Base-by-base conservation (phyloP, 2,797 vertebrate species). In the Clarias fuscus region DNA sequence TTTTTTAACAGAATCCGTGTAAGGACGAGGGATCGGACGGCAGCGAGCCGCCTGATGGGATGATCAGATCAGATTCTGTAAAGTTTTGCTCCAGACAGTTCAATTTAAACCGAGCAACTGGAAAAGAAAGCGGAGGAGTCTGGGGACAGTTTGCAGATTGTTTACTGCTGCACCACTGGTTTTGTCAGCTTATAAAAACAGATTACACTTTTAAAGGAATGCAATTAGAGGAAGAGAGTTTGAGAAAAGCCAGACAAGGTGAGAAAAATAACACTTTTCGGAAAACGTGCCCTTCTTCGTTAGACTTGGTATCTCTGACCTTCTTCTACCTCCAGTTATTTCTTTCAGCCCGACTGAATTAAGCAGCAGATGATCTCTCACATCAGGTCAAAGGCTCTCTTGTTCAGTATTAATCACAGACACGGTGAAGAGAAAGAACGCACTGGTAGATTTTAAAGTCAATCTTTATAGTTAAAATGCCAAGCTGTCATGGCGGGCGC, bases 391-490 rank as follows among this genome's bases (percentile, higher is more conserved):
- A 43, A 53, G 78, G 82, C 79, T 75, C 62, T 76, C 53, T 76
- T 14, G 24, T 33, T 71, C 73, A 17, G 68, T 84, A 89, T 88
- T 84, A 89, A 86, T 89, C 88, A 87, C 56, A 70, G 58, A 84
- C 68, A 67, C 70, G 61, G 75, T 85, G 77, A 82, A 65, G 73
- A 65, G 70, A 56, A 30, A 61, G 84, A 84, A 88, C 83, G 79
- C 79, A 58, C 78, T 72, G 68, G 72, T 87, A 61, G 84, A 73
- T 92, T 90, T 91, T 71, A 91, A 92, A 93, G 92, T 92, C 89
- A 91, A 92, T 91, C 87, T 88, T 86, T 86, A 88, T 88, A 48
- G 90, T 88, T 90, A 86, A 94, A 94, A 94, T 93, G 92, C 87
- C 92, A 91, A 77, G 62, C 84, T 91, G 92, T 89, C 90, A 85